A percentile compares a stretch with the other conserved stretches of the same genome.
phyloP scores from a whole-genome alignment of 2,113 vertebrate species.

The Embiotoca jacksoni region DNA sequence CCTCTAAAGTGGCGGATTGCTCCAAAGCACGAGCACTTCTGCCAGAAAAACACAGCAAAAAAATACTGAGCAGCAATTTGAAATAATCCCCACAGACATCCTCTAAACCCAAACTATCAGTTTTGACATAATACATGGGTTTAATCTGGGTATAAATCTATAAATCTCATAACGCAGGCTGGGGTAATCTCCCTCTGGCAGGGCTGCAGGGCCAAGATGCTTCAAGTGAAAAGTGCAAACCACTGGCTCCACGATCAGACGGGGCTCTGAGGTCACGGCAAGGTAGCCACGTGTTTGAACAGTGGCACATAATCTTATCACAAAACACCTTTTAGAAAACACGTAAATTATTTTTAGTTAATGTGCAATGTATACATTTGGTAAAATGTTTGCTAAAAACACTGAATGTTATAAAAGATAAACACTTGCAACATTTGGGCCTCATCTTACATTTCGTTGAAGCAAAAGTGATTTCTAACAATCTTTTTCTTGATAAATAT shows the following conservation, averaged over 20 bases:
- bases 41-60: conserved; percentile 60
- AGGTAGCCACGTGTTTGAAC: conserved; percentile 38
- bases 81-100: conserved; percentile 77
- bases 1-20: conserved; percentile 76
- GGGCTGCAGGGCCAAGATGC: conserved; percentile 42
- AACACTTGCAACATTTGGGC: conserved; percentile 17
- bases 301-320: conserved; percentile 44
- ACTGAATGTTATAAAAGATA: conserved; percentile 47
- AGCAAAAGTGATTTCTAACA: conserved; percentile 24
- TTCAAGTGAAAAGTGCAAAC: conserved; percentile 53
- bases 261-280: conserved; percentile 45
- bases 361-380: conserved; percentile 26
- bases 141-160: conserved; percentile 82
- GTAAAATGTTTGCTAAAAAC: conserved; percentile 50
- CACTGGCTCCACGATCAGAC: conserved; percentile 46
- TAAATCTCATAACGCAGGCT: conserved; percentile 72
- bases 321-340: conserved; percentile 26
- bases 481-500: conserved; percentile 11
- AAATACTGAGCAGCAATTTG: conserved; percentile 78
- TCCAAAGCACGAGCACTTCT: conserved; percentile 60
- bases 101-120: conserved; percentile 77
- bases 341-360: background rate
- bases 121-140: conserved; percentile 77
- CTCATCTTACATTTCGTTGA: background rate
- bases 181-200: conserved; percentile 76